These are phyloP conservation scores for Oncorhynchus mykiss DNA, from an alignment of 2,113 vertebrate genomes.

Conservation along the genomic window DNA sequence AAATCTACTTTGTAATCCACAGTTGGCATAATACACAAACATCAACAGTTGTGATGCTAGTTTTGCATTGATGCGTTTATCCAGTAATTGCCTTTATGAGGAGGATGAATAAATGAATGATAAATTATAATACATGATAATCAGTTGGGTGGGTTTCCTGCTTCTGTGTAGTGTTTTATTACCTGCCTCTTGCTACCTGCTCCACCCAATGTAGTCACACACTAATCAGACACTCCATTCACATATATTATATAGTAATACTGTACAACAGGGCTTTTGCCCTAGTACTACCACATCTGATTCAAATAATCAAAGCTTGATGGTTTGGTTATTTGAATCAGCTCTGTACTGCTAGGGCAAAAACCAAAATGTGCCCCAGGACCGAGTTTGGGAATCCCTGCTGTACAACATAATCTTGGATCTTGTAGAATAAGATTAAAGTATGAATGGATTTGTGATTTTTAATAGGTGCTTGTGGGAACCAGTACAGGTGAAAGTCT, in stretches of 20 bases:
- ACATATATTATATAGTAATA: constrained; percentile 7
- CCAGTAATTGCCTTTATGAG: constrained; percentile 49
- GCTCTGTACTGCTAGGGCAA: too few relatives aligned
- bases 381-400: too few relatives aligned
- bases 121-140: constrained; percentile 6
- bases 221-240: constrained; percentile 23
- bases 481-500: constrained; percentile 47
- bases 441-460: constrained; percentile 28
- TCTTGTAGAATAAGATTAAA: not conserved
- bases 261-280: not conserved
- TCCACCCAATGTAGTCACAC: not conserved
- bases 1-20: constrained; percentile 26
- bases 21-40: constrained; percentile 21
- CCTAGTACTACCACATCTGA: too few relatives aligned
- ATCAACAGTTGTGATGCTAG: constrained; percentile 22
- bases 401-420: not conserved
- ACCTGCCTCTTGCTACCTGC: not conserved
- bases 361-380: too few relatives aligned
- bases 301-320: too few relatives aligned
- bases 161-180: too few relatives aligned
- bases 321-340: too few relatives aligned
- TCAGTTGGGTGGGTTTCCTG: not conserved
- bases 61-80: constrained; percentile 35
- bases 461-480: constrained; percentile 36
- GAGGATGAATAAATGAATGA: constrained; percentile 13